Base-by-base conservation (phyloP, 2,888 invertebrate species). In the Strigamia crassipes region DNA sequence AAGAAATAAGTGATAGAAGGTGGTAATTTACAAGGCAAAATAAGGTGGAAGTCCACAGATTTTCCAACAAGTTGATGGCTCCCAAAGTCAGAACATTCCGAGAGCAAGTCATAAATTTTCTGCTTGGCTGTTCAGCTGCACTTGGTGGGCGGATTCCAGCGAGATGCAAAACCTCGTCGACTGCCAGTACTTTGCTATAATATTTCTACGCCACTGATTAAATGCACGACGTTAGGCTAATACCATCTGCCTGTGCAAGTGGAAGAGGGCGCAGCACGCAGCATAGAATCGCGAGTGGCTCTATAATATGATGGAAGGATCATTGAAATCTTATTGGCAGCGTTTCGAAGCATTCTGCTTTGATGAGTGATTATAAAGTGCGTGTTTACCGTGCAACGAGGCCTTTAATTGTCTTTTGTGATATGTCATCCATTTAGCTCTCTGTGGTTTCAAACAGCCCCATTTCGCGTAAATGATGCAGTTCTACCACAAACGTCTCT, bases 61-160 rank as follows among this genome's bases (percentile, higher is more conserved):
- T 61, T 61, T 61, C 18, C 18, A n/a, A 61, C 18, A 61, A 61
- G 21, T 61, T 61, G 61, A 61, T 18, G 61, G 61, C 23, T n/a
- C 23, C 61, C 23, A 51, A 61, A 61, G 61, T 61, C 61, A 15
- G 61, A 61, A 61, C 61, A 61, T 61, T 61, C 61, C 61, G n/a
- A 61, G 61, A 61, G 61, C 61, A 61, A 61, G 61, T 61, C 61
- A 61, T 61, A 61, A 61, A 61, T 61, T 61, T 61, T 61, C 61
- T 10, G 61, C 21, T 61, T 61, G 61, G 61, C 21, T 61, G 61
- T 61, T 61, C 61, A 61, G 61, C 61, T 18, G 61, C 61, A 61
- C 61, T 61, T 61, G 61, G 61, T 61, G 61, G 61, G 61, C 61
- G 61, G 61, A 61, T 61, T 61, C 61, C 61, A 61, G 61, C 61